Evolutionary conservation across 2,113 vertebrate genomes (phyloP), one percentile per base, ranked within the genome.

Genomic region (Cyprinodon brontotheroides): DNA sequence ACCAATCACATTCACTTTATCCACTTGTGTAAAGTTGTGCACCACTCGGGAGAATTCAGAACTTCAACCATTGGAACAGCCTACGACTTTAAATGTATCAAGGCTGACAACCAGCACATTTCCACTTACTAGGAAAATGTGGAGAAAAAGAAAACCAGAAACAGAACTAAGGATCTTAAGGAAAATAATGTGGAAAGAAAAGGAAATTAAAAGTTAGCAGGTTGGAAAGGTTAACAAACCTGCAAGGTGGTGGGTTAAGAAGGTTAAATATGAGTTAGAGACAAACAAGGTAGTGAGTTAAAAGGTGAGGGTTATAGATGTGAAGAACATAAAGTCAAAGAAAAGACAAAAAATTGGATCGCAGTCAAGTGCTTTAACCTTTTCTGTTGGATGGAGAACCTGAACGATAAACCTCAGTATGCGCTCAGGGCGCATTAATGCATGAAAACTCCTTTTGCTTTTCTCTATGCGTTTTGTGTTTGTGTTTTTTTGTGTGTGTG

Each of bases 71-170:
- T 72, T 78, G 87, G 85, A 90, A 87, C 91, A 88, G 84, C 92
- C 86, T 81, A 77, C 81, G 84, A 91, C 92, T 93, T 91, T 91
- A 92, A 57, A 88, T 83, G 78, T 89, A 90, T 91, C 92, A 91
- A 91, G 90, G 87, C 88, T 81, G 81, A 88, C 86, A 91, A 86
- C 86, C 78, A 86, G 78, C 79, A 83, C 78, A 80, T 79, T 57
- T 72, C 74, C 82, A 79, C 81, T 61, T 63, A 84, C 82, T 87
- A 82, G 79, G 12, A 65, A 74, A 53, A 69, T 36, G 77, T 72
- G 64, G 39, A 20, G 57, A 20, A 47, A 59, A 40, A 14, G 57
- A 64, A n/a, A 40, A 48, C 45, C 40, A 22, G 72, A 65, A 39
- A 43, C 37, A 64, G 63, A 65, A 48, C 60, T 43, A 41, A 45